A percentile compares a stretch with the other conserved stretches of the same genome.
Conservation (phyloP, 2,113 vertebrate species). For the Fulica atra region DNA sequence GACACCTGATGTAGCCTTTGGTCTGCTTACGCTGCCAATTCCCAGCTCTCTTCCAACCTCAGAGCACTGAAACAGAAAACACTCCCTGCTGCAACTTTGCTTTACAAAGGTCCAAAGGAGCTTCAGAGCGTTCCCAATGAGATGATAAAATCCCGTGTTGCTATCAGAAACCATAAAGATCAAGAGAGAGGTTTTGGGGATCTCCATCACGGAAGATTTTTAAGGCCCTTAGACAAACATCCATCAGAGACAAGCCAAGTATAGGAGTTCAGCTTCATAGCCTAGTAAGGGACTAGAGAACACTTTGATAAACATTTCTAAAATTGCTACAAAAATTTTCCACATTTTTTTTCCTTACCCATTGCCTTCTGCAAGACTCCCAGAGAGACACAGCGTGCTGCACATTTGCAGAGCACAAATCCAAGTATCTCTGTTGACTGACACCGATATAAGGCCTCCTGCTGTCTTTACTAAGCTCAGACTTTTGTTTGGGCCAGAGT, state of each 20-base stretch:
- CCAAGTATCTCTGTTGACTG: not conserved
- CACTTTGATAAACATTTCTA: not conserved
- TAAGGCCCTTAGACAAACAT: slow-evolving; percentile 3
- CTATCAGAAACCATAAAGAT: not conserved
- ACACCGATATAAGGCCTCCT: not conserved
- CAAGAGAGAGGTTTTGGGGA: not conserved
- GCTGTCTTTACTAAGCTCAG: not conserved
- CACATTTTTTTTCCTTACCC: not conserved
- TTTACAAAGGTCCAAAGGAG: not conserved
- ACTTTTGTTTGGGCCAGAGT: not conserved
- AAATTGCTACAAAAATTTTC: not conserved
- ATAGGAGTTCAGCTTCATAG: not conserved
- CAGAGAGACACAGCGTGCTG: not conserved
- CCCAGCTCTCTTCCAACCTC: not conserved
- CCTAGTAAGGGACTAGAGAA: not conserved
- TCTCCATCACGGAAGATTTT: not conserved
- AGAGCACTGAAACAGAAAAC: not conserved
- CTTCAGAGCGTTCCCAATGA: not conserved
- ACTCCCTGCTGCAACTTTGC: not conserved
- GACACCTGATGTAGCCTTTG: slow-evolving; percentile 27
- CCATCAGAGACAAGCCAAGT: not conserved
- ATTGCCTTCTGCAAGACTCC: not conserved
- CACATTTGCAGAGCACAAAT: not conserved
- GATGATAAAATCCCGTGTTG: not conserved
- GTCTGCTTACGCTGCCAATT: not conserved